Evolutionary conservation across 2,797 vertebrate species (phyloP), one percentile per base, ranked within the genome.

Genomic region (Diplodus sargus): DNA sequence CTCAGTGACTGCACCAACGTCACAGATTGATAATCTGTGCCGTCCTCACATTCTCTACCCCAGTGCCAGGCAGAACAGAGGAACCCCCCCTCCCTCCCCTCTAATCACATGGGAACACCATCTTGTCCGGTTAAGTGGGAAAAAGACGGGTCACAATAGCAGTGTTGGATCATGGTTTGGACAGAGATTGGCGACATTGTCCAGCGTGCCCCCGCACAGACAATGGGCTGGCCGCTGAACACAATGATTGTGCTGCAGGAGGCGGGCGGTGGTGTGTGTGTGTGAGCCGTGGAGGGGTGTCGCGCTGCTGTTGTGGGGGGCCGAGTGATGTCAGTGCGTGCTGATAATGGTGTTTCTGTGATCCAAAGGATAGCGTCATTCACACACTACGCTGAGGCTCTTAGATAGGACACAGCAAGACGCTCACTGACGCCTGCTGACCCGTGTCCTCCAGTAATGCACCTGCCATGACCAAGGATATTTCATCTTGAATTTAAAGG

Each of bases 321-420:
- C 85, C 61, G 84, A 85, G 87, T 95, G 93, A 95, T 94, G 94
- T 95, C 95, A 96, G 81, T 51, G 81, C 49, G 71, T 4, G 47
- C 43, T 83, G 78, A 95, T 94, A 96, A 96, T 94, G 87, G 89
- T 74, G 67, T 76, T 82, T 94, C 90, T 96, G 95, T 96, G 85
- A 88, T 89, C 65, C 83, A 28, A 12, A 77, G 63, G 81, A 91
- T 94, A 71, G 85, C 90, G 90, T 95, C 94, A 95, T 88, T 84
- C 88, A 74, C 87, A 84, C 79, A 7, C 70, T 90, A 70, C 82
- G 76, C 85, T 77, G 85, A 73, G 73, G 18, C 74, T 83, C 42
- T 79, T 25, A 65, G 82, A 65, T 78, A 57, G 73, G 52, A 59
- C 67, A 87, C 91, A 90, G 52, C 28, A 64, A 58, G 30, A 66